Evolutionary conservation across 2,888 invertebrate species (phyloP), one percentile per base, ranked within the genome.

Genomic region (Exocentrus adspersus): DNA sequence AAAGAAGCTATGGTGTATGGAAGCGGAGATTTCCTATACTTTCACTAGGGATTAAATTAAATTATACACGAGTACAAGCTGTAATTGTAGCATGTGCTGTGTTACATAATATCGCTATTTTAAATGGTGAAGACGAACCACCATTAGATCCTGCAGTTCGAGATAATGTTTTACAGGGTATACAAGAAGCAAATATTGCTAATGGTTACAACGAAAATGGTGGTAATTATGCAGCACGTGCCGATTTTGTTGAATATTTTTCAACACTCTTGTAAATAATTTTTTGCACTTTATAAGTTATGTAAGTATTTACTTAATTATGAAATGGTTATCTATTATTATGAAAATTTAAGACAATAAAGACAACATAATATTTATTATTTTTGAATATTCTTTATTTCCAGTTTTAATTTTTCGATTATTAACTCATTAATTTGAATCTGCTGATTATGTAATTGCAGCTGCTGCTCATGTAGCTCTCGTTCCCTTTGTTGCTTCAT

Each of bases 41-140:
- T 45, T 45, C 45, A 1, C 17, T 45, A 10, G 45, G 3, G 17
- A 45, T 2, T 45, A 45, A 45, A 45, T 19, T 45, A 45, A 16
- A 45, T 45, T 45, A 45, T 45, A 45, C 45, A 45, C 45, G 45
- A 19, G 45, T 45, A 45, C 45, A 45, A 45, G 45, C 45, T 45
- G 45, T 45, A 45, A 45, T 45, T 45, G 45, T 45, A 17, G 45
- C 45, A 45, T 45, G 45, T 17, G 45, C 45, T 45, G 45, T 45
- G 16, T 45, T 45, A 45, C 45, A 45, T 45, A 45, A 45, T 45
- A 45, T 45, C 5, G 45, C 3, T 19, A 16, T 45, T 45, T 45
- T 45, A 45, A 45, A 45, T 45, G 45, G 45, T 10, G 45, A 45
- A 45, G 10, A 45, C 17, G 45, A 45, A 45, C 45, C 45, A 45